Evolutionary conservation across 37 sponge, comb jelly and placozoan genomes (phyloP), one percentile per base, ranked within the genome.

Genomic region (Tethya wilhelma): DNA sequence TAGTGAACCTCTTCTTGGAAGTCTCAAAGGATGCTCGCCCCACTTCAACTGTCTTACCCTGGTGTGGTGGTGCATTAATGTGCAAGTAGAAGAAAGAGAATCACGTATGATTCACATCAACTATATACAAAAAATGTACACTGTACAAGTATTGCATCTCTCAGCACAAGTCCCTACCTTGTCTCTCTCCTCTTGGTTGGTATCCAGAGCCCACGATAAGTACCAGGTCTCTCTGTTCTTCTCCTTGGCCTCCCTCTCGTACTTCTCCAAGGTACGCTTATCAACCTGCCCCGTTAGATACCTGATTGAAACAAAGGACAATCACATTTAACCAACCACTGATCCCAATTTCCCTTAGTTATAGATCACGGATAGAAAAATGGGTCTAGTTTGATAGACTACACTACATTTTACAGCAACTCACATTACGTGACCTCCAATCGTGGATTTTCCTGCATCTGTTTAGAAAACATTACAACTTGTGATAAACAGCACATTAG

Each of bases 191-290:
- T 98, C 97, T 56, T 80, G 89, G 87, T 98, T 96, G 26, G 97
- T 94, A 75, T 98, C 99, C 45, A 98, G 93, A 0, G 99, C 96
- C 99, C 99, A 98, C 0, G 99, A 93, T 25, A 96, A 75, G 84
- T 94, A 96, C 99, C 99, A 98, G 0, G 91, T 93, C 78, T 98
- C 99, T 40, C 99, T 96, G 83, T 96, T 98, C 89, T 89, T 98
- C 81, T 97, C 97, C 64, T 92, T 91, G 14, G 99, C 99, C 69
- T 98, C 99, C 65, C 93, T 85, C 81, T 98, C 99, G 73, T 93
- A 98, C 82, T 96, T 98, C 89, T 98, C 99, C 66, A 98, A 73
- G 23, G 99, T 98, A 28, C 99, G 78, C 59, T 98, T 98, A 86
- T 98, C 99, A 44, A 98, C 97, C 82, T 89, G 89, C 45, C 95